Percentiles rank a stretch among this genome's conserved stretches.
phyloP scores from a whole-genome alignment of 2,113 vertebrate genomes.

The Zingel zingel region DNA sequence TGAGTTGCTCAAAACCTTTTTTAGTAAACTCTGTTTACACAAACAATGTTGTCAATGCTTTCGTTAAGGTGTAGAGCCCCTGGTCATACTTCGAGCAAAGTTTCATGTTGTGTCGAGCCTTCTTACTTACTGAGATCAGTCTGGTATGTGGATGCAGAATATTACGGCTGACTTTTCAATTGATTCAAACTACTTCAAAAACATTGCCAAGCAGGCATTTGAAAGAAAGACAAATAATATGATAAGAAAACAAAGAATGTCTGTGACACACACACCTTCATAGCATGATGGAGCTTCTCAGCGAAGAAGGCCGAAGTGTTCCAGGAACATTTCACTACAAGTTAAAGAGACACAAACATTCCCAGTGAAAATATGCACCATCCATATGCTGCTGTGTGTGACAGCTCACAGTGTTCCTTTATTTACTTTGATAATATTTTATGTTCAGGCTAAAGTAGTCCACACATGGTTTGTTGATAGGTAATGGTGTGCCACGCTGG shows the following conservation, averaged over 20 bases:
- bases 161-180: background rate
- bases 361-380: background rate
- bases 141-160: too few species aligned
- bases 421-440: background rate
- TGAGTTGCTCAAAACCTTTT: too few species aligned
- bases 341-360: slow-evolving; percentile 32
- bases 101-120: too few species aligned
- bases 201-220: background rate
- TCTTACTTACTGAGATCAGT: too few species aligned
- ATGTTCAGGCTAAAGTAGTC: background rate
- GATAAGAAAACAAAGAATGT: background rate
- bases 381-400: slow-evolving; percentile 5
- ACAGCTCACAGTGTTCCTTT: background rate
- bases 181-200: background rate
- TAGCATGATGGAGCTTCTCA: slow-evolving; percentile 90
- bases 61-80: too few species aligned
- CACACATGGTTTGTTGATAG: background rate
- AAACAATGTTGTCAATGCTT: too few species aligned
- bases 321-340: slow-evolving; percentile 90
- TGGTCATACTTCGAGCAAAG: too few species aligned
- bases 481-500: background rate
- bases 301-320: slow-evolving; percentile 92
- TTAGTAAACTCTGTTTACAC: too few species aligned
- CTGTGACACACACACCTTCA: slow-evolving; percentile 90
- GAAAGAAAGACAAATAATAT: background rate